Percentiles rank a stretch among this genome's conserved stretches.
These are phyloP conservation scores for Megaceryle alcyon DNA, from an alignment of 2,797 vertebrate species.

Conservation along the genomic window DNA sequence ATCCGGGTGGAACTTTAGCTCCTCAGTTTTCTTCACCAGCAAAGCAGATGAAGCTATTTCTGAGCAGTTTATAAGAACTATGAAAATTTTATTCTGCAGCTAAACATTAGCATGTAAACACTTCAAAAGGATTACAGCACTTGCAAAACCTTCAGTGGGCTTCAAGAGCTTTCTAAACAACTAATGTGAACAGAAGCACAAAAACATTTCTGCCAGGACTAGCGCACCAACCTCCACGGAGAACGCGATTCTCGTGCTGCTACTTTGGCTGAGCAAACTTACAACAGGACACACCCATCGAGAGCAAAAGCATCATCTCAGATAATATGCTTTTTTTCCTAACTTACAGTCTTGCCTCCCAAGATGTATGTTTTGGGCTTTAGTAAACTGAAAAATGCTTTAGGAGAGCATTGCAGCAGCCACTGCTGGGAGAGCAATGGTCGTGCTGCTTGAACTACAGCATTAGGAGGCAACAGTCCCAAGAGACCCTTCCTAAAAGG, in stretches of 20 bases:
- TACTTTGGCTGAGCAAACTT: not conserved
- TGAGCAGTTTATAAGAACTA: not conserved
- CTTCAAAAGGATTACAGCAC: not conserved
- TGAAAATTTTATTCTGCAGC: not conserved
- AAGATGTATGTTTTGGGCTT: not conserved
- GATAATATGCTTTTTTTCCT: accelerated
- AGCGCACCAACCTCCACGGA: not conserved
- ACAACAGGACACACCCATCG: not conserved
- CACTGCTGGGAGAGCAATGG: not conserved
- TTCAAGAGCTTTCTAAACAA: not conserved
- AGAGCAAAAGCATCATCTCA: not conserved
- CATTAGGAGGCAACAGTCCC: not conserved
- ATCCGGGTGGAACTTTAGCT: not conserved
- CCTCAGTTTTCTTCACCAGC: not conserved
- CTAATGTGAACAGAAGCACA: not conserved
- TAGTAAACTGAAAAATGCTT: not conserved
- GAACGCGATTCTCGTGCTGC: not conserved
- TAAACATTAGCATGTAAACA: not conserved
- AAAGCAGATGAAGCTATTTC: not conserved
- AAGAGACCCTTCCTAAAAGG: not conserved
- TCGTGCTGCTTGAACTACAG: accelerated
- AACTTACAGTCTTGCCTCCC: not conserved
- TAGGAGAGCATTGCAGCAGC: accelerated
- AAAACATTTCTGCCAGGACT: not conserved
- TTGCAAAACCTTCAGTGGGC: not conserved